These are phyloP conservation scores for Vireo altiloquus DNA, from an alignment of 2,113 vertebrate genomes.

Conservation along the genomic window DNA sequence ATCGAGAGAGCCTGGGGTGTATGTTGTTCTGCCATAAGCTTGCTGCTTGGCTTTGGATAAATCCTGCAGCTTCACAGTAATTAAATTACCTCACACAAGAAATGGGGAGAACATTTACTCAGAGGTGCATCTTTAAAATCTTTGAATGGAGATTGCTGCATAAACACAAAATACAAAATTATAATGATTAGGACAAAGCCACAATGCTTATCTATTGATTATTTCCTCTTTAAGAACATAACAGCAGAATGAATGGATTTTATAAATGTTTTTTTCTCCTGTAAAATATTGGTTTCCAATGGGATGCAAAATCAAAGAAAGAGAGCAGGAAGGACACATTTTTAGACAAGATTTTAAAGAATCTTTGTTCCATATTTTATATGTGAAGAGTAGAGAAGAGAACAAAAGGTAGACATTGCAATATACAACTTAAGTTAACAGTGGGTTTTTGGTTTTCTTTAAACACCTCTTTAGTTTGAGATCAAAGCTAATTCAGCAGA, in stretches of 20 bases:
- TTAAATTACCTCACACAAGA: neutral
- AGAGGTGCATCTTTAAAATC: slow-evolving; percentile 8
- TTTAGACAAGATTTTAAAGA: neutral
- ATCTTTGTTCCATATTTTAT: neutral
- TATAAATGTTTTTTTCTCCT: neutral
- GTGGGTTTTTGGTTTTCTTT: neutral
- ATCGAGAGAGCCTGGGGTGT: neutral
- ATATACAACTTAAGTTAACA: neutral
- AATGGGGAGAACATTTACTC: neutral
- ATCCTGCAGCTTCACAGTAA: neutral
- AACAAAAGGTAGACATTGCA: neutral
- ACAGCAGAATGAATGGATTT: neutral
- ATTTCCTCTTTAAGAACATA: neutral
- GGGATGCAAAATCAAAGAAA: neutral
- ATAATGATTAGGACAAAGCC: neutral
- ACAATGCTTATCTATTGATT: neutral
- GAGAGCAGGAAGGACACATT: neutral
- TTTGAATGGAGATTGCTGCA: neutral
- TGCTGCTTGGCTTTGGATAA: slow-evolving; percentile 1
- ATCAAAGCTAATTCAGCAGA: neutral
- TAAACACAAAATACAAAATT: neutral
- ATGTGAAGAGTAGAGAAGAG: neutral
- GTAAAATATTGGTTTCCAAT: neutral
- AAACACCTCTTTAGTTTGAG: neutral
- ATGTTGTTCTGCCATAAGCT: neutral